Percentiles rank a stretch among this genome's conserved stretches.
Evolutionary conservation across 2,888 invertebrate genomes (phyloP).

Genomic region (Rhagonycha fulva): DNA sequence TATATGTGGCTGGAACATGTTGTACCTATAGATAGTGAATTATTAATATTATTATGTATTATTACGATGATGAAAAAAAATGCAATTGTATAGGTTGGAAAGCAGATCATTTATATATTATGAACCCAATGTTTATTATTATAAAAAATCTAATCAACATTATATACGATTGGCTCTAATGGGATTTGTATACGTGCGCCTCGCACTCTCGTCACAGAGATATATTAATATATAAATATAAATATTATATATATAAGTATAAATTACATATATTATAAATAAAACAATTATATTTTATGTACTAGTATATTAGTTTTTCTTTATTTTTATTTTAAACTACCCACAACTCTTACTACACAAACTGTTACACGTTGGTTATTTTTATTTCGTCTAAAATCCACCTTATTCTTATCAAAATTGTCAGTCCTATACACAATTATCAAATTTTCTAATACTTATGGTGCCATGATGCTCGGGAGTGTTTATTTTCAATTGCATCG

Average conservation of each 20-base stretch:
- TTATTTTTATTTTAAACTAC: conserved; percentile 20
- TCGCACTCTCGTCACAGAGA: conserved; percentile 39
- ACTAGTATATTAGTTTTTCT: conserved; percentile 43
- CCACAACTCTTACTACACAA: neutral
- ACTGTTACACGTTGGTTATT: neutral
- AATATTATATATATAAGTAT: conserved; percentile 22
- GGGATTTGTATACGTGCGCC: conserved; percentile 45
- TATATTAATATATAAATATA: conserved; percentile 38
- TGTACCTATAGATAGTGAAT: conserved; percentile 46
- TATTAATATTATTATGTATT: conserved; percentile 29
- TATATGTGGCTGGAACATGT: conserved; percentile 50
- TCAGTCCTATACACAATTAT: neutral
- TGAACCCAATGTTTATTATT: conserved; percentile 46
- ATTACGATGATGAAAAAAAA: conserved; percentile 19
- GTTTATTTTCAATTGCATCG: too few relatives aligned
- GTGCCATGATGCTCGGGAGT: too few relatives aligned
- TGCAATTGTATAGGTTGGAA: conserved; percentile 47
- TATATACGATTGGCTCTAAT: conserved; percentile 48
- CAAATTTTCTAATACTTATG: too few relatives aligned
- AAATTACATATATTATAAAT: conserved; percentile 45
- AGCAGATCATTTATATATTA: conserved; percentile 46
- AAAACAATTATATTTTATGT: conserved; percentile 56
- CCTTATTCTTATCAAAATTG: neutral
- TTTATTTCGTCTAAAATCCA: neutral
- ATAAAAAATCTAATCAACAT: conserved; percentile 52